Evolutionary conservation across 2,113 vertebrate genomes (phyloP).

Genomic region (Poeciliopsis occidentalis): DNA sequence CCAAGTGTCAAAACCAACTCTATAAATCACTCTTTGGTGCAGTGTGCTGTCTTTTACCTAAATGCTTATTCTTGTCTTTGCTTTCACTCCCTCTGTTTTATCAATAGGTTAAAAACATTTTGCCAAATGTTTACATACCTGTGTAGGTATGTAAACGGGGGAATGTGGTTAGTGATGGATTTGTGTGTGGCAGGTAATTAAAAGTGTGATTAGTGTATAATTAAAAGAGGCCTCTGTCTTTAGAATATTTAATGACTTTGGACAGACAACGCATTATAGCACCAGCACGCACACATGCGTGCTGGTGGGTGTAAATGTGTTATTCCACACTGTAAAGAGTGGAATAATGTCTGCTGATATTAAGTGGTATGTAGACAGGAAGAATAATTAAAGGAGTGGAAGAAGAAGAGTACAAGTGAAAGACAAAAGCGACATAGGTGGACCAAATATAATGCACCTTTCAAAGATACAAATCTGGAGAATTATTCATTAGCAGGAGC

Average conservation of each 20-base stretch:
- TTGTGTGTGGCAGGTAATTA: conserved; percentile 72
- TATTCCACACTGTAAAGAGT: conserved; percentile 46
- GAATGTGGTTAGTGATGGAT: conserved; percentile 60
- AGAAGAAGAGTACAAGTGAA: conserved; percentile 15
- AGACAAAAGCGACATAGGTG: conserved; percentile 23
- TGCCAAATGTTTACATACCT: no score
- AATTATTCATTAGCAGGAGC: conserved; percentile 54
- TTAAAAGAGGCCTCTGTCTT: conserved; percentile 75
- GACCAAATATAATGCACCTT: conserved; percentile 40
- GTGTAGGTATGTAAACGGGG: conserved; percentile 9
- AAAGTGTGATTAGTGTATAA: conserved; percentile 76
- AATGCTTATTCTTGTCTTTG: not conserved
- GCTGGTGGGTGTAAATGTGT: conserved; percentile 51
- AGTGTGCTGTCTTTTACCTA: conserved; percentile 11
- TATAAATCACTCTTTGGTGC: conserved; percentile 49
- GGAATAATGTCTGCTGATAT: conserved; percentile 58
- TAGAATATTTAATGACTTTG: conserved; percentile 68
- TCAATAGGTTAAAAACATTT: conserved; percentile 63
- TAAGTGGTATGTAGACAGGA: conserved; percentile 27
- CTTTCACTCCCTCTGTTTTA: conserved; percentile 22
- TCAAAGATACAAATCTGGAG: conserved; percentile 42
- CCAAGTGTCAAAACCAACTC: conserved; percentile 27
- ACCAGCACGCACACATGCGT: conserved; percentile 38
- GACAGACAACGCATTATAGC: conserved; percentile 50
- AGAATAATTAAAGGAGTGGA: conserved; percentile 18